Conservation (phyloP, 2,797 vertebrate genomes). For the Leucoraja ocellata region DNA sequence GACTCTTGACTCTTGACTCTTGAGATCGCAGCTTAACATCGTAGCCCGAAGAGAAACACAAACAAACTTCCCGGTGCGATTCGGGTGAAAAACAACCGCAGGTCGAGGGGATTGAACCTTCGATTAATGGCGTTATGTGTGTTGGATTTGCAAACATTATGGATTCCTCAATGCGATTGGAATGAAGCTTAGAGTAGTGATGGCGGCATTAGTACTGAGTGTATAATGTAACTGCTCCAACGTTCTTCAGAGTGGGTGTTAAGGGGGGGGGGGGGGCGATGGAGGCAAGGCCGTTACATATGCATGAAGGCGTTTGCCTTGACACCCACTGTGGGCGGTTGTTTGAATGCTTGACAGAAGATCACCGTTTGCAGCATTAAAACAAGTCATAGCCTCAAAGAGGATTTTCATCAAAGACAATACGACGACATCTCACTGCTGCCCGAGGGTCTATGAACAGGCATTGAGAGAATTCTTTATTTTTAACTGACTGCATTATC, state of each 20-base stretch:
- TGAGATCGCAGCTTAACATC: too few relatives aligned
- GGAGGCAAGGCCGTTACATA: slow-evolving; percentile 52
- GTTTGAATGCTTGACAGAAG: slow-evolving; percentile 55
- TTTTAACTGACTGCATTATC: slow-evolving; percentile 38
- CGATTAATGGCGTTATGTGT: background rate
- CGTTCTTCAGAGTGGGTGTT: background rate
- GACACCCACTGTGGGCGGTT: slow-evolving; percentile 52
- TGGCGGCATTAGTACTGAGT: background rate
- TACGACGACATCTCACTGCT: slow-evolving; percentile 44
- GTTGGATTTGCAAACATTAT: background rate
- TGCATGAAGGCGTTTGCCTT: slow-evolving; percentile 59
- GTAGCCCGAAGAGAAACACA: too few relatives aligned
- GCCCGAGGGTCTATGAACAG: slow-evolving; percentile 41
- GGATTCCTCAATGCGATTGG: background rate
- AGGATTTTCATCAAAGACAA: slow-evolving; percentile 49
- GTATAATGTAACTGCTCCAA: background rate
- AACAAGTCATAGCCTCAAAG: slow-evolving; percentile 47
- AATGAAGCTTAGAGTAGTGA: background rate
- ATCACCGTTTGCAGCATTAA: slow-evolving; percentile 46
- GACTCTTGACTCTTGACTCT: too few relatives aligned
- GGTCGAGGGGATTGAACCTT: background rate
- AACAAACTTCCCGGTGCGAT: too few relatives aligned
- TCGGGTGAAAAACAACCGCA: background rate
- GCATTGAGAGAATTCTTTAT: slow-evolving; percentile 43
- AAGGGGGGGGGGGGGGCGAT: too few relatives aligned